phyloP scores from a whole-genome alignment of 2,888 invertebrate species.

The Campopleginae sp. region DNA sequence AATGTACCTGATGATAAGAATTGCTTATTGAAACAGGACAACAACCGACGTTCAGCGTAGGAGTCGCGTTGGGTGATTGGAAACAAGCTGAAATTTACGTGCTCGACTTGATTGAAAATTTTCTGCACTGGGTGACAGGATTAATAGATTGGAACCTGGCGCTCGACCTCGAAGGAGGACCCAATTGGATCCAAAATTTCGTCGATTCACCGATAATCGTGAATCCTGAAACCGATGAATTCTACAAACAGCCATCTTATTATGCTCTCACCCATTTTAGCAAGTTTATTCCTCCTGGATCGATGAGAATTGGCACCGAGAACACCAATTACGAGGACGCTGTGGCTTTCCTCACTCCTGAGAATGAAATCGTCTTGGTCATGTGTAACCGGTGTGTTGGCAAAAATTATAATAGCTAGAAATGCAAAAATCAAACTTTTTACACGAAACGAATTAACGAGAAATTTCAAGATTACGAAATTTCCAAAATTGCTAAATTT shows the following conservation, averaged over 20 bases:
- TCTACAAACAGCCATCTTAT: slow-evolving; percentile 95
- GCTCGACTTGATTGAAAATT: slow-evolving; percentile 88
- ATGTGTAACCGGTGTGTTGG: slow-evolving; percentile 86
- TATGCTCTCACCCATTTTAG: slow-evolving; percentile 94
- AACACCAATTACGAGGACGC: slow-evolving; percentile 80
- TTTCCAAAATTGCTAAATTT: neutral
- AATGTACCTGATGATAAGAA: neutral
- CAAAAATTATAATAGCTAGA: neutral
- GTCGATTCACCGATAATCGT: slow-evolving; percentile 93
- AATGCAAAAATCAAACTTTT: neutral
- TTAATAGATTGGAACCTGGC: slow-evolving; percentile 97
- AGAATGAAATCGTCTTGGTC: slow-evolving; percentile 85
- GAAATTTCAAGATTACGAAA: neutral
- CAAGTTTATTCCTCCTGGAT: slow-evolving; percentile 89
- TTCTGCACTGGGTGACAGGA: slow-evolving; percentile 90
- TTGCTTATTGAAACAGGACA: slow-evolving; percentile 83
- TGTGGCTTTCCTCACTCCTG: slow-evolving; percentile 86
- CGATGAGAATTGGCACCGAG: slow-evolving; percentile 82
- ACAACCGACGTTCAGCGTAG: slow-evolving; percentile 85
- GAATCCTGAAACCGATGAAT: slow-evolving; percentile 87
- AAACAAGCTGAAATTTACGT: slow-evolving; percentile 88
- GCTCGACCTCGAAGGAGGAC: slow-evolving; percentile 91
- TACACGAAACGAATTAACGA: neutral
- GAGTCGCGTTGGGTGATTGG: slow-evolving; percentile 91
- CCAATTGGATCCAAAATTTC: slow-evolving; percentile 91